A percentile compares a stretch with the other conserved stretches of the same genome.
Conservation (phyloP, 2,113 vertebrate species). For the Heteronetta atricapilla region DNA sequence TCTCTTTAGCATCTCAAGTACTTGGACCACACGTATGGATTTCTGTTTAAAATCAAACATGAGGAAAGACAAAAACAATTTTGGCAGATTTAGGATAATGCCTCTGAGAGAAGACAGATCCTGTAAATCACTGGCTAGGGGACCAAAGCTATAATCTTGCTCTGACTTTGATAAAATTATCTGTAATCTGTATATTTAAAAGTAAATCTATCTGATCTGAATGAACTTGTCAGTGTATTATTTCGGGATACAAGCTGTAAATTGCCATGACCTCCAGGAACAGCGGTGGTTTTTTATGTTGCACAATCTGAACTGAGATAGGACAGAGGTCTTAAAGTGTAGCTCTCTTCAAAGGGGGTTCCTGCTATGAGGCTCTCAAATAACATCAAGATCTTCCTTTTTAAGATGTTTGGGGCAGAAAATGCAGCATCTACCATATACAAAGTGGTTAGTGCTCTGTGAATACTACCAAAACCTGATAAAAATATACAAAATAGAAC, state of each 20-base stretch:
- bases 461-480: background rate
- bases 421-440: background rate
- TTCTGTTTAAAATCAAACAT: background rate
- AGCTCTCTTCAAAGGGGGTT: background rate
- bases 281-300: background rate
- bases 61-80: background rate
- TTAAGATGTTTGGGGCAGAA: background rate
- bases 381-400: background rate
- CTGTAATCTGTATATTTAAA: background rate
- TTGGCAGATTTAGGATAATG: background rate
- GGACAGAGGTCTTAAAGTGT: background rate
- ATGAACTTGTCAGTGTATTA: background rate
- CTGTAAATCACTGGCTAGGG: background rate
- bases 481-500: background rate
- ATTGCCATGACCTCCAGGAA: background rate
- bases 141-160: background rate
- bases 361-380: background rate
- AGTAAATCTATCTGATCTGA: background rate
- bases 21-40: background rate
- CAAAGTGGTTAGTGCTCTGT: background rate
- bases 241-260: background rate
- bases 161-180: background rate
- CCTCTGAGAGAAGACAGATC: background rate
- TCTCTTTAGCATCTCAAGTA: background rate
- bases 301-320: background rate